Evolutionary conservation across 1,140 invertebrate species (phyloP).

Genomic region (Heliconius eleuchia): DNA sequence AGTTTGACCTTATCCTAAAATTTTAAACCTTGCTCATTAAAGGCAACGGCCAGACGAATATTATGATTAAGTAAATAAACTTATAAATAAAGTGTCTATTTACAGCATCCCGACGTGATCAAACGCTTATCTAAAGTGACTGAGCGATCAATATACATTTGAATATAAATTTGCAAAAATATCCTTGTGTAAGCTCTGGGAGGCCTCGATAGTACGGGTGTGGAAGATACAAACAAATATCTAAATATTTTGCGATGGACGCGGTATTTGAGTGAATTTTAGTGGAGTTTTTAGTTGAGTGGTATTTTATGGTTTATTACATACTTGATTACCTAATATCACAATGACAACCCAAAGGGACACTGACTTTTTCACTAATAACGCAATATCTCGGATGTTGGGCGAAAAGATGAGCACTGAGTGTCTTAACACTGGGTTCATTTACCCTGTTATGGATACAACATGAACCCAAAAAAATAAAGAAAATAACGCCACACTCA

Average conservation of each 20-base stretch:
- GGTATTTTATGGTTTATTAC: too few species aligned
- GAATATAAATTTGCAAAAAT: slow-evolving; percentile 49
- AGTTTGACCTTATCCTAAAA: background rate
- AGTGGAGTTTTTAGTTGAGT: too few species aligned
- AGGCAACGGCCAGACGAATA: background rate
- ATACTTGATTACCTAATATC: too few species aligned
- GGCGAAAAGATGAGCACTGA: background rate
- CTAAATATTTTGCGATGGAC: slow-evolving; percentile 30
- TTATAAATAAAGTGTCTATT: slow-evolving; percentile 7
- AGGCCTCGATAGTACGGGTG: slow-evolving; percentile 32
- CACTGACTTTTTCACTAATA: too few species aligned
- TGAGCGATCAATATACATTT: slow-evolving; percentile 34
- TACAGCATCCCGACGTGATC: slow-evolving; percentile 16
- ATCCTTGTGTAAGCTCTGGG: slow-evolving; percentile 57
- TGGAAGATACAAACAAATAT: slow-evolving; percentile 13
- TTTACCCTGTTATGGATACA: background rate
- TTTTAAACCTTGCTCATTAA: background rate
- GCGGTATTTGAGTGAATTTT: slow-evolving; percentile 20
- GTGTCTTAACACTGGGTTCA: background rate
- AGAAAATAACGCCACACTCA: slow-evolving; percentile 18
- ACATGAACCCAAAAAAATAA: background rate
- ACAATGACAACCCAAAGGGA: too few species aligned
- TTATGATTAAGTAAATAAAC: slow-evolving; percentile 1
- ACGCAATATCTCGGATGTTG: background rate
- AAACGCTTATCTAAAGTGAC: slow-evolving; percentile 30